Evolutionary conservation across 1,140 invertebrate genomes (phyloP).

Genomic region (Drosophila tsacasi): DNA sequence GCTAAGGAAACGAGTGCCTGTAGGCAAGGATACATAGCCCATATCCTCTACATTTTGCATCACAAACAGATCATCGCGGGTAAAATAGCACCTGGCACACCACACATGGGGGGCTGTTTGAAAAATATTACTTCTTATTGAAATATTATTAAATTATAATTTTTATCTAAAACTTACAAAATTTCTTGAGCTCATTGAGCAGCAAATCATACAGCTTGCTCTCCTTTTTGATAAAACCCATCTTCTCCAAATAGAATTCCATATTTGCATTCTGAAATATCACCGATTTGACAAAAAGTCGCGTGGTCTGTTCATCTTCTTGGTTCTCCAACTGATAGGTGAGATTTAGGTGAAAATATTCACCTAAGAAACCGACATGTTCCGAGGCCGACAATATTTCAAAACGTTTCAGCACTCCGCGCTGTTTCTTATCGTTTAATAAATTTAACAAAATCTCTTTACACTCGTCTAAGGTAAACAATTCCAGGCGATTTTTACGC

Average conservation of each 20-base stretch:
- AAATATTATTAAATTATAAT: not conserved
- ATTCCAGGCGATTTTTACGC: slow-evolving; percentile 52
- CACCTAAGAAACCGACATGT: slow-evolving; percentile 67
- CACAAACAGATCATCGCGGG: slow-evolving; percentile 81
- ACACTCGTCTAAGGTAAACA: slow-evolving; percentile 64
- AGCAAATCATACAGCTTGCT: slow-evolving; percentile 55
- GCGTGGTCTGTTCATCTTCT: slow-evolving; percentile 13
- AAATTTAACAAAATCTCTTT: slow-evolving; percentile 59
- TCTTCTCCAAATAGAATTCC: slow-evolving; percentile 55
- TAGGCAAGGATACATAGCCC: slow-evolving; percentile 71
- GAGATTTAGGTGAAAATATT: slow-evolving; percentile 73
- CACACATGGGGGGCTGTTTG: slow-evolving; percentile 69
- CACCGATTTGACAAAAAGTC: slow-evolving; percentile 76
- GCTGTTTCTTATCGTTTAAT: slow-evolving; percentile 43
- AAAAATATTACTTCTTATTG: no score
- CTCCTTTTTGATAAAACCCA: slow-evolving; percentile 64
- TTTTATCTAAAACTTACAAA: slow-evolving; percentile 52
- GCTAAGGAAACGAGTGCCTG: slow-evolving; percentile 47
- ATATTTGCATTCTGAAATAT: slow-evolving; percentile 66
- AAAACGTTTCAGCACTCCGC: slow-evolving; percentile 46
- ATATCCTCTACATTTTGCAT: slow-evolving; percentile 83
- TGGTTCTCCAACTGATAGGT: slow-evolving; percentile 51
- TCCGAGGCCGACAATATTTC: slow-evolving; percentile 66
- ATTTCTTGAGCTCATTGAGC: slow-evolving; percentile 64
- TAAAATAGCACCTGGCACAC: slow-evolving; percentile 83